These are phyloP conservation scores for Dendrolimus houi DNA, from an alignment of 2,888 invertebrate genomes.

Conservation along the genomic window DNA sequence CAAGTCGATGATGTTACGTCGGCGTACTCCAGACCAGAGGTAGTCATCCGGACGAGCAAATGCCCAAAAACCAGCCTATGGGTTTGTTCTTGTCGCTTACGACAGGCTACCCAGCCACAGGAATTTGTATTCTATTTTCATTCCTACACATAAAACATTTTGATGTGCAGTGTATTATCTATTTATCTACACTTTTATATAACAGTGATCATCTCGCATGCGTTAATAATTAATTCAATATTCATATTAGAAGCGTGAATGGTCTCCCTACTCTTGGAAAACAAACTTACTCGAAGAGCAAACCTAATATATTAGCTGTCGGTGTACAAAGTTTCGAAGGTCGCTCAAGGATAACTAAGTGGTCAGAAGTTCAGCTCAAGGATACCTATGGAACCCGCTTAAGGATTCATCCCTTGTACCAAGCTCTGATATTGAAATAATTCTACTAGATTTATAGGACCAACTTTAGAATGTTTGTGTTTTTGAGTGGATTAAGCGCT, in stretches of 20 bases:
- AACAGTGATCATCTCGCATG: too few species aligned
- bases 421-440: neutral
- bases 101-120: too few species aligned
- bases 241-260: neutral
- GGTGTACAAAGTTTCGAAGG: neutral
- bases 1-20: too few species aligned
- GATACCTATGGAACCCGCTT: neutral
- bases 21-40: too few species aligned
- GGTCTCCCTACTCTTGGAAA: too few species aligned
- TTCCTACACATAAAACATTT: too few species aligned
- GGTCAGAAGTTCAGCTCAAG: neutral
- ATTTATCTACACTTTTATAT: too few species aligned
- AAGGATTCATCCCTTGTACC: neutral
- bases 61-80: too few species aligned
- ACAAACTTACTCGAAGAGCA: neutral
- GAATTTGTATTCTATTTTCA: too few species aligned
- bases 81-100: too few species aligned
- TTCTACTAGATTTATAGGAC: neutral
- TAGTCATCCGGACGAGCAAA: too few species aligned
- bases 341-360: neutral
- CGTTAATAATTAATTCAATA: neutral
- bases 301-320: neutral
- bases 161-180: too few species aligned
- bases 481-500: neutral
- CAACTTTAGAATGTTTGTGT: neutral